Evolutionary conservation across 2,797 vertebrate genomes (phyloP).

Genomic region (Acomys russatus): DNA sequence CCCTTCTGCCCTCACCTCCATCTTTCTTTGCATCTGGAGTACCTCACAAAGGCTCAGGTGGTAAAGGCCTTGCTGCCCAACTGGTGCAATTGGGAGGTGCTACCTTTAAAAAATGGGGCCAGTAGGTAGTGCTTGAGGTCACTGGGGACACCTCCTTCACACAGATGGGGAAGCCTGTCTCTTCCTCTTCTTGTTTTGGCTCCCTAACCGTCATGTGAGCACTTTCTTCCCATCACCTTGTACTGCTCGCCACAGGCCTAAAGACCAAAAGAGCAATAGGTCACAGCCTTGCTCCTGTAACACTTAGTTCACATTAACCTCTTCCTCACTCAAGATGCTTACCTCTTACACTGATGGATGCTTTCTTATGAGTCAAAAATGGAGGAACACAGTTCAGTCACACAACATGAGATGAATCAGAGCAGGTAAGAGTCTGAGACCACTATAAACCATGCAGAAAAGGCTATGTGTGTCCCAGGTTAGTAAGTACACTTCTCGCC

Average conservation of each 20-base stretch:
- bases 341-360: background rate
- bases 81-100: background rate
- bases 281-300: background rate
- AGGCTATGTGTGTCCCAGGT: background rate
- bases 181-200: background rate
- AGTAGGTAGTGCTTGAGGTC: too few relatives aligned
- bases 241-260: background rate
- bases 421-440: background rate
- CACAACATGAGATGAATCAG: background rate
- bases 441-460: background rate
- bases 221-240: too few relatives aligned
- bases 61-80: background rate
- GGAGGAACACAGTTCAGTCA: background rate
- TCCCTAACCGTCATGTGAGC: background rate
- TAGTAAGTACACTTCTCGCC: background rate
- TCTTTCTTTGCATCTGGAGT: background rate
- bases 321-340: background rate
- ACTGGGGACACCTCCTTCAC: background rate
- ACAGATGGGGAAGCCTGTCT: background rate
- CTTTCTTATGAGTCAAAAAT: slow-evolving; percentile 1
- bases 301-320: background rate
- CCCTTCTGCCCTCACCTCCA: background rate
- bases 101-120: background rate
- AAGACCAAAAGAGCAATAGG: background rate
- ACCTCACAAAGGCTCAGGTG: background rate